Conservation (phyloP, 2,797 vertebrate genomes). For the Eleutherodactylus coqui region DNA sequence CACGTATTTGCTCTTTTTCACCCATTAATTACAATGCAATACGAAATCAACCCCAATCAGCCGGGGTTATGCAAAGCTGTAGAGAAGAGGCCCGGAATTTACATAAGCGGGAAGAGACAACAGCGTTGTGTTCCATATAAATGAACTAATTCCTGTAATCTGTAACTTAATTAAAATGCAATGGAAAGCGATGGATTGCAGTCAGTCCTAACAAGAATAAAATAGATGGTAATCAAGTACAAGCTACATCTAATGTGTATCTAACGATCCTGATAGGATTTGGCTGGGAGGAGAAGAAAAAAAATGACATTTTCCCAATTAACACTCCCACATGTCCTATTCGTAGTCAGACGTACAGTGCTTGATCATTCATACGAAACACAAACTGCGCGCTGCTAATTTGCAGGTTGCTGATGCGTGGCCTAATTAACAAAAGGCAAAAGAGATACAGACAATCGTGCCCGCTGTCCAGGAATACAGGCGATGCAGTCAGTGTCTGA, state of each 20-base stretch:
- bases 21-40: not conserved
- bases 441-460: not conserved
- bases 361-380: constrained; percentile 11
- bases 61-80: not conserved
- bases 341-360: not conserved
- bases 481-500: not conserved
- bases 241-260: constrained; percentile 21
- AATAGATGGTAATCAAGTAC: constrained; percentile 50
- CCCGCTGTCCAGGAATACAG: not conserved
- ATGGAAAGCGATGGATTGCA: not conserved
- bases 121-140: not conserved
- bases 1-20: not conserved
- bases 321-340: constrained; percentile 16
- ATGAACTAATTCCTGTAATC: constrained; percentile 18
- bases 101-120: not conserved
- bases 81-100: not conserved
- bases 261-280: not conserved
- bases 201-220: constrained; percentile 23
- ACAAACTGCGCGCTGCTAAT: constrained; percentile 21
- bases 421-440: constrained; percentile 35
- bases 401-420: not conserved
- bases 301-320: constrained; percentile 13
- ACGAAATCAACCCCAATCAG: constrained; percentile 20
- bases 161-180: constrained; percentile 35
- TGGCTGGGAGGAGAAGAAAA: constrained; percentile 15